Evolutionary conservation across 2,113 vertebrate species (phyloP), one percentile per base, ranked within the genome.

Genomic region (Neodon shergylaensis): DNA sequence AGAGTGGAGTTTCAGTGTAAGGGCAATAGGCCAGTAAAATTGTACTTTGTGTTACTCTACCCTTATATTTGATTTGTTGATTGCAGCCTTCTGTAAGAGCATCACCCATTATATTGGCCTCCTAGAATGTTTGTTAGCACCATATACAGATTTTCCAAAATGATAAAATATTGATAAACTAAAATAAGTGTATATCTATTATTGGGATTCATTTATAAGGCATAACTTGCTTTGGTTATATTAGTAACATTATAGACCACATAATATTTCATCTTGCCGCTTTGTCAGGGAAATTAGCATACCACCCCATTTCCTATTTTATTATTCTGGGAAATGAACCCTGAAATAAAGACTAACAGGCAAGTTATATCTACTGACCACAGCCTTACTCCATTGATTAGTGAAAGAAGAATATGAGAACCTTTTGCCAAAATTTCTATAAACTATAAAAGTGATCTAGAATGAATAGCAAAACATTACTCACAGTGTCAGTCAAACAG

Each of bases 401-500:
- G 6, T 0, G 26, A 79, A 90, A 94, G 39, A 78, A 78, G 8
- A 86, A 39, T 42, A 44, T 49, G 52, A 7, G 4, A 94, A 39
- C 5, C 9, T 73, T 54, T 76, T 76, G 42, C 12, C 11, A 65
- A 88, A 93, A 84, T 1, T 8, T 78, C 39, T 83, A 76, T 94
- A 94, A 90, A 96, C 93, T 90, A 74, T 22, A 88, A 94, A 81
- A 47, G 49, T 2, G 10, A 73, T 86, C 47, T 68, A 94, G 63
- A 93, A 87, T 52, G 88, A 94, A 83, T 22, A 95, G 26, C 79
- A 70, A 95, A 58, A 66, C 58, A 96, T 94, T 76, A 89, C 88
- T 97, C 94, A 97, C 47, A 52, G 61, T 96, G 82, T 92, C 96
- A 92, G 68, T 86, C 39, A 47, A 95, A 49, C 93, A 96, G 83